These are phyloP conservation scores for Drosophila sturtevanti DNA, from an alignment of 1,140 invertebrate genomes.

Conservation along the genomic window DNA sequence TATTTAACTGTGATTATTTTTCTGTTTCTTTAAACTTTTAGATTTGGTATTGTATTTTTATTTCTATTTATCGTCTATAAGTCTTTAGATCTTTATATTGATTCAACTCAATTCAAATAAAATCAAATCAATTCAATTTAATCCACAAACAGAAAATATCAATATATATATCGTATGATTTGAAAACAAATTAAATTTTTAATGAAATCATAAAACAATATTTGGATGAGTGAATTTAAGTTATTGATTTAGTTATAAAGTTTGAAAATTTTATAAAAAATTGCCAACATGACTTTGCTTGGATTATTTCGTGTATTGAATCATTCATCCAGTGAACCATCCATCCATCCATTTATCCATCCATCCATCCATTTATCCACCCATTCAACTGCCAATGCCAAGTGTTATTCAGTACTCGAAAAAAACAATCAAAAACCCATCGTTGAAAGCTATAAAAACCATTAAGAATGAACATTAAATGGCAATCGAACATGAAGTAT, in stretches of 20 bases:
- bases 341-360: not conserved
- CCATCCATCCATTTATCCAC: not conserved
- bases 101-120: no score
- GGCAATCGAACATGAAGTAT: slow-evolving; percentile 8
- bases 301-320: not conserved
- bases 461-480: slow-evolving; percentile 71
- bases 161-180: no score
- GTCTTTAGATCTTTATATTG: no score
- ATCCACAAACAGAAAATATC: not conserved
- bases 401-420: not conserved
- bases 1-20: no score
- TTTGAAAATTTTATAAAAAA: not conserved
- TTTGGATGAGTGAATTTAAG: not conserved
- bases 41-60: no score
- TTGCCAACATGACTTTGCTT: not conserved
- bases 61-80: no score
- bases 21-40: no score
- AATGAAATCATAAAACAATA: slow-evolving; percentile 38
- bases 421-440: slow-evolving; percentile 64
- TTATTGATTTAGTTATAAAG: slow-evolving; percentile 2
- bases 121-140: slow-evolving; percentile 13
- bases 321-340: not conserved
- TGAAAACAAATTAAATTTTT: slow-evolving; percentile 53
- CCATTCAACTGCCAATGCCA: not conserved
- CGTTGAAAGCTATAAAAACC: slow-evolving; percentile 65